A percentile compares a stretch with the other conserved stretches of the same genome.
phyloP scores from a whole-genome alignment of 1,140 invertebrate species.

The Nilaparvata lugens region DNA sequence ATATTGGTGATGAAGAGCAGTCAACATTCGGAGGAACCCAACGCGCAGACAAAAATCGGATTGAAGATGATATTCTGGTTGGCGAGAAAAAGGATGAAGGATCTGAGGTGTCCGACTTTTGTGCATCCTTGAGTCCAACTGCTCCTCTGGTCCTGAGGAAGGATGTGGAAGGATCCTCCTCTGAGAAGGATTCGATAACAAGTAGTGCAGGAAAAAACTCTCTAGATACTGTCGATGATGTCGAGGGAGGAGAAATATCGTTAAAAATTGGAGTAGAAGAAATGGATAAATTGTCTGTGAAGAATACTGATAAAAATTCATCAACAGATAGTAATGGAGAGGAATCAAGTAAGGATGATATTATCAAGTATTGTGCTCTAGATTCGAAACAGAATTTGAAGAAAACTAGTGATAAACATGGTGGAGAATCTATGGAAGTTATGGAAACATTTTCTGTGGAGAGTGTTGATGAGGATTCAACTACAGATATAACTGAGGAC shows the following conservation, averaged over 20 bases:
- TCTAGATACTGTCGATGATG: too few species aligned
- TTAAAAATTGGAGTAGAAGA: conserved; percentile 1
- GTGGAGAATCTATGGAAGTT: too few species aligned
- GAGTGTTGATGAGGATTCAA: too few species aligned
- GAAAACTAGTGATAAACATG: background rate
- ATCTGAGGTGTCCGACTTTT: background rate
- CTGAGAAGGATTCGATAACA: background rate
- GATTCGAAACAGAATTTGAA: background rate
- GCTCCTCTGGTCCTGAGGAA: conserved; percentile 6
- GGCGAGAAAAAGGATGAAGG: background rate
- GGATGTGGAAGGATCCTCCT: background rate
- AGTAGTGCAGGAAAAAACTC: too few species aligned
- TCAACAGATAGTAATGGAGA: background rate
- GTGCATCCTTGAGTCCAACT: conserved; percentile 6
- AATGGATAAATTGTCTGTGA: background rate
- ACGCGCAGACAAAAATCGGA: background rate
- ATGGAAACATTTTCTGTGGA: too few species aligned
- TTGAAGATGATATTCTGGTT: background rate
- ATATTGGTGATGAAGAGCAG: background rate
- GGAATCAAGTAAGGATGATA: background rate
- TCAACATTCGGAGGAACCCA: background rate
- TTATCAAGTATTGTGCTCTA: background rate
- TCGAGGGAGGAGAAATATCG: conserved; percentile 7
- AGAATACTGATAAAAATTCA: background rate
- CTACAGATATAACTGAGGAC: too few species aligned